A percentile compares a stretch with the other conserved stretches of the same genome.
phyloP scores from a whole-genome alignment of 2,113 vertebrate species.

The Epinephelus lanceolatus region DNA sequence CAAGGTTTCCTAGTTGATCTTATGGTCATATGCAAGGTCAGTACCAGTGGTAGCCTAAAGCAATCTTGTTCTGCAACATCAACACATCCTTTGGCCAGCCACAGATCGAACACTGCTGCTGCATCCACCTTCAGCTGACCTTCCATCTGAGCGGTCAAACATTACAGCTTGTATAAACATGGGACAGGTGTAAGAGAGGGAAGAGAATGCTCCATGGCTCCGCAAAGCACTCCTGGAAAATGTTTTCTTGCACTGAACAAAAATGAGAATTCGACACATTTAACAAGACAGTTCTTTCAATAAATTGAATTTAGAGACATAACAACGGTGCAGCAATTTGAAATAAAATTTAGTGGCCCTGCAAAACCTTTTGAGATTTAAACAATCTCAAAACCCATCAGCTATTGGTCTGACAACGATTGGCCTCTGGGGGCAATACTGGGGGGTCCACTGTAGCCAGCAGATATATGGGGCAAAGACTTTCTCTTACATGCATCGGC shows the following conservation, averaged over 20 bases:
- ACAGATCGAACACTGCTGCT: constrained; percentile 63
- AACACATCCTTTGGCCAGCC: constrained; percentile 68
- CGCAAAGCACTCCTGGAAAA: background rate
- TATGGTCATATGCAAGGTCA: constrained; percentile 66
- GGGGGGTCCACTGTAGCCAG: no score
- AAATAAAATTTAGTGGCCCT: no score
- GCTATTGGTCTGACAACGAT: no score
- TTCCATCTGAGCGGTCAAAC: constrained; percentile 62
- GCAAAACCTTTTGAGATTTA: no score
- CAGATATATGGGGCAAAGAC: no score
- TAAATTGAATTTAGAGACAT: no score
- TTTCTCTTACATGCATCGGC: no score
- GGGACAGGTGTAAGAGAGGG: constrained; percentile 26
- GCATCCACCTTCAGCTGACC: constrained; percentile 71
- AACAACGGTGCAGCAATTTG: no score
- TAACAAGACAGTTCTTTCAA: no score
- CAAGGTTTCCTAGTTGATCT: constrained; percentile 32
- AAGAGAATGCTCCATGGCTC: background rate
- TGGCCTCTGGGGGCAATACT: no score
- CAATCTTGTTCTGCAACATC: constrained; percentile 70
- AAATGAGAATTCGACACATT: background rate
- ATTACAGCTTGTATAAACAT: constrained; percentile 58
- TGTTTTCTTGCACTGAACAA: background rate
- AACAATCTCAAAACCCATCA: no score
- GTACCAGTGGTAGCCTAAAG: constrained; percentile 51